Percentiles rank a stretch among this genome's conserved stretches.
phyloP scores from a whole-genome alignment of 2,113 vertebrate species.

The Pluvialis apricaria region DNA sequence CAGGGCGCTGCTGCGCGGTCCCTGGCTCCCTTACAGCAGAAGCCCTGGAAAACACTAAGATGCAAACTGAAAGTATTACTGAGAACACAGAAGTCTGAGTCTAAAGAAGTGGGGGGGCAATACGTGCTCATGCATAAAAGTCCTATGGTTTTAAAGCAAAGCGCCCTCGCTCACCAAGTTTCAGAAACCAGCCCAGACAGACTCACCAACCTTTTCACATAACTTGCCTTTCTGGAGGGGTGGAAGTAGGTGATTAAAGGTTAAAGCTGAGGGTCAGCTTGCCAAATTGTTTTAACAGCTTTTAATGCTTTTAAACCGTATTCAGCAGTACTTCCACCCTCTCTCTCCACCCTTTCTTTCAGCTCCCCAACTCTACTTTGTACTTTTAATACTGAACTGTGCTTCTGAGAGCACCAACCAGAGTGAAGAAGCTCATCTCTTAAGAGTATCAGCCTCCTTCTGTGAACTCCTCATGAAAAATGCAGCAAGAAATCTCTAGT shows the following conservation, averaged over 20 bases:
- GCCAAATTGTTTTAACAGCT: background rate
- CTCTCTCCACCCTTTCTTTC: background rate
- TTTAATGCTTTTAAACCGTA: background rate
- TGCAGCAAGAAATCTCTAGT: background rate
- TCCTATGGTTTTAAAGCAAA: background rate
- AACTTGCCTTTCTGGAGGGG: background rate
- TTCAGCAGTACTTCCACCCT: background rate
- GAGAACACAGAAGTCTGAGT: background rate
- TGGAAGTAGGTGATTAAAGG: background rate
- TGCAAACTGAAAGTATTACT: background rate
- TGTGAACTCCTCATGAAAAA: background rate
- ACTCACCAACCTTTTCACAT: background rate
- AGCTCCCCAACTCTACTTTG: background rate
- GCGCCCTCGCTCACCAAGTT: background rate
- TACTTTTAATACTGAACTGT: background rate
- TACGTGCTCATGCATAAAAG: background rate
- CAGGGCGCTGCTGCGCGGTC: background rate
- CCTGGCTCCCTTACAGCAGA: background rate
- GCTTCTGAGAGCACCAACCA: background rate
- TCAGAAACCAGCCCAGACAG: background rate
- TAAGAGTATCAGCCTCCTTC: background rate
- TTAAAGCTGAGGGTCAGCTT: background rate
- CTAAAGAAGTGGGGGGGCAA: background rate
- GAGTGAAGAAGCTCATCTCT: background rate
- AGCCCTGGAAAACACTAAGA: background rate